Evolutionary conservation across 2,888 invertebrate species (phyloP), one percentile per base, ranked within the genome.

Genomic region (Limnephilus auricula): DNA sequence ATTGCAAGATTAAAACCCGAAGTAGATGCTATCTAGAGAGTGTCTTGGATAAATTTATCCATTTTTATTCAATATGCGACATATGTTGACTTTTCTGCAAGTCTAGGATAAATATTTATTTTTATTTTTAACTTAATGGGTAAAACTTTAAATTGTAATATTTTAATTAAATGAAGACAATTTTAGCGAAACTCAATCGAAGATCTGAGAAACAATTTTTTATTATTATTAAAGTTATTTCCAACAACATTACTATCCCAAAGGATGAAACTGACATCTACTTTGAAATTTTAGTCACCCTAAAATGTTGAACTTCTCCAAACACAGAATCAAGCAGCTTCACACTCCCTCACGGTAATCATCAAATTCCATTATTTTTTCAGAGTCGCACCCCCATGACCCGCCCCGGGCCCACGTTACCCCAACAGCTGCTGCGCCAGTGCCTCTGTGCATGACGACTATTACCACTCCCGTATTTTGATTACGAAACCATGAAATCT

Each of bases 401-500:
- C 9, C 0, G 25, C 1, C 65, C 25, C 65, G n/a, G 65, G 9
- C 65, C 25, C 65, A 65, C 18, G 25, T n/a, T 25, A 6, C n/a
- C n/a, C n/a, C 9, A 18, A 65, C 65, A 65, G 65, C 65, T n/a
- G 65, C 65, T 9, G 6, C 65, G 25, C 65, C n/a, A 65, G 25
- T 65, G 65, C 65, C 65, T 65, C 65, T n/a, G 25, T 65, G 65
- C 65, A 65, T 65, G 25, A 65, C 25, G 65, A n/a, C 65, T 65
- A 65, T 65, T 65, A 65, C 65, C 65, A 25, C 65, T 65, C 65
- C 65, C 65, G 65, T n/a, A 65, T 65, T 65, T 65, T 65, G 65
- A 65, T 65, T 65, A 65, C 65, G 65, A 65, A 65, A 65, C 65
- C 65, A 65, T 65, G 65, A 65, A 65, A 65, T 65, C 65, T 65